Evolutionary conservation across 2,888 invertebrate genomes (phyloP).

Genomic region (Sminthurinus aureus): DNA sequence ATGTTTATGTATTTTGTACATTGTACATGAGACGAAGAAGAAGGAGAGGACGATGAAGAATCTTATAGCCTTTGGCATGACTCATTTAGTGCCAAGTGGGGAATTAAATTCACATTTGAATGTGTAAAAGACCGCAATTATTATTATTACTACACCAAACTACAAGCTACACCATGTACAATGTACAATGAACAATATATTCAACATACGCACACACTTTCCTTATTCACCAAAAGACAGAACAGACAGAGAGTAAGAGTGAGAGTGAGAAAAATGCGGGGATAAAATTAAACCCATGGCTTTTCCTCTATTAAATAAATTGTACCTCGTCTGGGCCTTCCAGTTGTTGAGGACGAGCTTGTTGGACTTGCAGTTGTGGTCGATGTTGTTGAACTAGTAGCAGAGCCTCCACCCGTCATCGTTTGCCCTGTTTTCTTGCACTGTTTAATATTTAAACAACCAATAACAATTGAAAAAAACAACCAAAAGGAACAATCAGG

Average conservation of each 20-base stretch:
- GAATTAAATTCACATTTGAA: slow-evolving; percentile 31
- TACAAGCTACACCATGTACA: neutral
- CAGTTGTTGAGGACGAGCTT: neutral
- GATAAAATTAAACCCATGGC: slow-evolving; percentile 1
- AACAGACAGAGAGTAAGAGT: neutral
- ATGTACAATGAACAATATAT: neutral
- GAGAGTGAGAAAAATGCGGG: neutral
- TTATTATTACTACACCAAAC: too few species aligned
- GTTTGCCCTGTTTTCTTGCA: slow-evolving; percentile 30
- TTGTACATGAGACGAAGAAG: neutral
- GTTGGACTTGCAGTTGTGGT: slow-evolving; percentile 14
- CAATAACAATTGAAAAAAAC: neutral
- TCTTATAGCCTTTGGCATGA: slow-evolving; percentile 11
- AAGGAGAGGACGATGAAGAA: neutral
- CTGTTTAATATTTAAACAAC: slow-evolving; percentile 3
- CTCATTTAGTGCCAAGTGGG: slow-evolving; percentile 28
- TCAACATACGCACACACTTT: neutral
- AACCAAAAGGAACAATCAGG: neutral
- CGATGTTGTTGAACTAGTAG: neutral
- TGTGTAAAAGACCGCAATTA: slow-evolving; percentile 15
- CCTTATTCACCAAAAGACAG: neutral
- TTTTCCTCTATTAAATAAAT: too few species aligned
- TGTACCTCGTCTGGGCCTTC: neutral
- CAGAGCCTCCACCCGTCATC: neutral
- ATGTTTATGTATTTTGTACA: too few species aligned